Conservation (phyloP, 2,888 invertebrate genomes). For the Clostera curtula region DNA sequence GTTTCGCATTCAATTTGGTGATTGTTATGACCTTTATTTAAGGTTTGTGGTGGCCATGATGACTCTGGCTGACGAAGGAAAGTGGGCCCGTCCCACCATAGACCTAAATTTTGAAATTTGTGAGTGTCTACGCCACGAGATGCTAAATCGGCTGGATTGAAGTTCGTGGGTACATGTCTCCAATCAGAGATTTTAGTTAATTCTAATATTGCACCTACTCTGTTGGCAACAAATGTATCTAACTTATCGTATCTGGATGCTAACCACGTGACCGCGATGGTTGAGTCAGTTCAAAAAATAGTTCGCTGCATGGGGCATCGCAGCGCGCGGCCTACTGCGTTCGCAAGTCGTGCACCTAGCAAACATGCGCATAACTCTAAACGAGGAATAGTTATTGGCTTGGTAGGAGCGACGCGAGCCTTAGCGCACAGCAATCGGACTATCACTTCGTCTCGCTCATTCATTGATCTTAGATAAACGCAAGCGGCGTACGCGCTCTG, state of each 20-base stretch:
- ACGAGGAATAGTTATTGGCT: conserved; percentile 2
- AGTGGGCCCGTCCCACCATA: conserved; percentile 3
- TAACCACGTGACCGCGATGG: conserved; percentile 1
- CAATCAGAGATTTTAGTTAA: not conserved
- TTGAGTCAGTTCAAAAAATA: conserved; percentile 1
- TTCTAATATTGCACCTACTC: conserved; percentile 1
- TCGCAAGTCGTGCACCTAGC: not conserved
- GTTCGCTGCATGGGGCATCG: not conserved
- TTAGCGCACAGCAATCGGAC: conserved; percentile 2
- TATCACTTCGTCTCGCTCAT: not conserved
- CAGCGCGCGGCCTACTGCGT: not conserved
- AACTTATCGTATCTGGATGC: not conserved
- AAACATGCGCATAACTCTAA: conserved; percentile 4
- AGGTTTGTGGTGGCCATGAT: no score
- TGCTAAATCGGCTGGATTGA: conserved; percentile 1
- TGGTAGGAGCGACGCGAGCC: conserved; percentile 1
- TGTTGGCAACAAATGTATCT: conserved; percentile 4
- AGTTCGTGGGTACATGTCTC: conserved; percentile 1
- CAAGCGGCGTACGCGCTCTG: conserved; percentile 3
- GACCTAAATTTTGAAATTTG: not conserved
- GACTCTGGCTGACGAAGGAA: not conserved
- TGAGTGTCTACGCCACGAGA: conserved; percentile 1
- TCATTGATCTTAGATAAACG: conserved; percentile 1
- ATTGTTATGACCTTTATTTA: no score
- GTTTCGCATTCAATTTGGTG: not conserved